Base-by-base conservation (phyloP, 2,113 vertebrate genomes). In the Apistogramma diplotaenia region DNA sequence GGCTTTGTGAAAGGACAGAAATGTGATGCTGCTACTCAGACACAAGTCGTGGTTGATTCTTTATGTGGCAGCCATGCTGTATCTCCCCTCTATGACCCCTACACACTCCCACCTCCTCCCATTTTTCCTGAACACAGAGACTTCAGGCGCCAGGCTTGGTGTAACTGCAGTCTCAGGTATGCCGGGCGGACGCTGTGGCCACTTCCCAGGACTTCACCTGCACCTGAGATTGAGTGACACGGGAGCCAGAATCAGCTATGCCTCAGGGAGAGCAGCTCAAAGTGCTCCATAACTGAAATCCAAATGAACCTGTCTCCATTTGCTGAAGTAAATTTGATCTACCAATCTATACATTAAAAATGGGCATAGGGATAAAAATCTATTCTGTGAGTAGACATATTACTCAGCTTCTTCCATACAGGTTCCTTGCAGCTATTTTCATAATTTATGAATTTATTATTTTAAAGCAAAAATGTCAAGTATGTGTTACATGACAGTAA, bases 121-220 rank as follows among this genome's bases (percentile, higher is more conserved):
- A 78, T 75, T 89, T 86, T 81, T 84, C 85, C 81, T 57, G 62
- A 78, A 67, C 82, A 58, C 74, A 58, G 92, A 97, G 96, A 96
- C 94, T 93, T 89, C 90, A 95, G 96, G 96, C 97, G 96, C 96
- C 96, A 97, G 96, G 94, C 96, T 92, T 93, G 1, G 86, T 93
- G 92, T 95, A 96, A 96, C 96, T 94, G 94, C 96, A 96, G 96
- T 95, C 96, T 96, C 96, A 96, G 96, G 97, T 97, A 96, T 96
- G 96, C 91, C 89, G 90, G 89, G 93, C 84, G 92, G 95, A 94
- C 89, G 92, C 81, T 87, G 92, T 85, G 86, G 91, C 91, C 93
- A 89, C 94, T 96, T 96, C 95, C 94, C 95, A 96, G 91, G 92
- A 83, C 88, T 92, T 85, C 87, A 85, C 84, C 82, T 86, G 84